phyloP scores from a whole-genome alignment of 2,797 vertebrate species.

The Pogonophryne albipinna region DNA sequence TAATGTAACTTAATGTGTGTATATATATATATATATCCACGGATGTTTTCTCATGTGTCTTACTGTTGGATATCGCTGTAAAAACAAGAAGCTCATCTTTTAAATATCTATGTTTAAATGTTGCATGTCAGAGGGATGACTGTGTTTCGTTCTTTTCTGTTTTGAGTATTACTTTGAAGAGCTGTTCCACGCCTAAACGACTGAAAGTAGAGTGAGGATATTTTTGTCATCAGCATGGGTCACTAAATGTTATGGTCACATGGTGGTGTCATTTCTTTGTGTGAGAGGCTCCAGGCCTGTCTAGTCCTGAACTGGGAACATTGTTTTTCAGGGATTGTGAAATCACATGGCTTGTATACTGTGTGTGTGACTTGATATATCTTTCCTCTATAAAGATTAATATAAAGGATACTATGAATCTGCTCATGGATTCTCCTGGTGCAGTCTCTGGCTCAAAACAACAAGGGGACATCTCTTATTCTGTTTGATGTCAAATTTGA shows the following conservation, averaged over 20 bases:
- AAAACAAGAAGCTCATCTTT: slow-evolving; percentile 67
- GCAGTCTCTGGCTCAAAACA: slow-evolving; percentile 18
- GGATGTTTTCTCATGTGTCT: slow-evolving; percentile 80
- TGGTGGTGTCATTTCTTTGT: slow-evolving; percentile 51
- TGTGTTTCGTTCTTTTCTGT: slow-evolving; percentile 46
- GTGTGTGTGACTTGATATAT: slow-evolving; percentile 71
- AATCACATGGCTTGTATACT: slow-evolving; percentile 67
- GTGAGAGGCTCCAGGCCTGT: slow-evolving; percentile 42
- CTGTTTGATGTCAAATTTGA: slow-evolving; percentile 36
- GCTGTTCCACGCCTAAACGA: slow-evolving; percentile 35
- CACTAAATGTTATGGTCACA: slow-evolving; percentile 68
- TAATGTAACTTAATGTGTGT: slow-evolving; percentile 85
- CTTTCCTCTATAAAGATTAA: slow-evolving; percentile 81
- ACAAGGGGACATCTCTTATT: slow-evolving; percentile 14
- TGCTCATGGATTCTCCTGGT: slow-evolving; percentile 13
- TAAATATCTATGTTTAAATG: slow-evolving; percentile 73
- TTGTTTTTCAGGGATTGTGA: slow-evolving; percentile 67
- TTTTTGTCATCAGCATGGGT: slow-evolving; percentile 74
- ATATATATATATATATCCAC: slow-evolving; percentile 45
- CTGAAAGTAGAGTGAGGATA: slow-evolving; percentile 57
- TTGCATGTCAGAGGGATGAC: slow-evolving; percentile 78
- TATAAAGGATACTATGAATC: slow-evolving; percentile 69
- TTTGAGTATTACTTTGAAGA: slow-evolving; percentile 21
- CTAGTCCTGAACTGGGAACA: slow-evolving; percentile 50
- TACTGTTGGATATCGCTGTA: slow-evolving; percentile 73